These are phyloP conservation scores for Drosophila teissieri DNA, from an alignment of 1,140 invertebrate genomes.

Conservation along the genomic window DNA sequence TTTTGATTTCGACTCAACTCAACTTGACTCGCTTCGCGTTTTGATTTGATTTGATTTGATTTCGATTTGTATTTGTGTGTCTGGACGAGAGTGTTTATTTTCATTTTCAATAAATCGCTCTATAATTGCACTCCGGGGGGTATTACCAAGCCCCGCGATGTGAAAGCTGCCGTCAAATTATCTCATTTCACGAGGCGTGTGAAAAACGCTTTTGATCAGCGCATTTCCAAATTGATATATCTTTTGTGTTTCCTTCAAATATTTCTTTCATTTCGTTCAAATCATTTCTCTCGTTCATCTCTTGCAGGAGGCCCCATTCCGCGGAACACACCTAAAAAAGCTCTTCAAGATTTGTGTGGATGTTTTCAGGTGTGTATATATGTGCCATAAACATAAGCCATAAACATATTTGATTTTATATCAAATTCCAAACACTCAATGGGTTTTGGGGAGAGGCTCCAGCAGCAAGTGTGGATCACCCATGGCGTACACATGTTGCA, in stretches of 20 bases:
- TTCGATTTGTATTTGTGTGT: conserved; percentile 38
- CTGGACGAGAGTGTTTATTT: conserved; percentile 43
- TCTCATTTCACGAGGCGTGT: conserved; percentile 59
- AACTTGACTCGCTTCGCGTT: conserved; percentile 8
- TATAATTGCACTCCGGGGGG: conserved; percentile 60
- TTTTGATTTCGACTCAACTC: conserved; percentile 28
- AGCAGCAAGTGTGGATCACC: conserved; percentile 8
- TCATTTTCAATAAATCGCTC: conserved; percentile 64
- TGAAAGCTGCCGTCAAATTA: conserved; percentile 59
- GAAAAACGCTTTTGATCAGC: conserved; percentile 57
- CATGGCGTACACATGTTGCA: not conserved
- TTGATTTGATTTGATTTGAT: conserved; percentile 44
- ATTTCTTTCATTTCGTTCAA: conserved; percentile 57
- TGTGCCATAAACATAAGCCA: conserved; percentile 18
- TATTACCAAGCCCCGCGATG: conserved; percentile 45
- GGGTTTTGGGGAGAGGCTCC: not conserved
- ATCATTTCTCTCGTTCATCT: conserved; percentile 36
- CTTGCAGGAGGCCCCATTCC: conserved; percentile 52
- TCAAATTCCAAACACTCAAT: not conserved
- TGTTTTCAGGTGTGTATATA: conserved; percentile 58
- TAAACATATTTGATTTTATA: conserved; percentile 20
- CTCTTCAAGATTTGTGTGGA: conserved; percentile 37
- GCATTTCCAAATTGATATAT: conserved; percentile 62
- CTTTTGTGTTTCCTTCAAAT: conserved; percentile 39
- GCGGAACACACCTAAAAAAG: conserved; percentile 32